Evolutionary conservation across 2,888 invertebrate species (phyloP), one percentile per base, ranked within the genome.

Genomic region (Dusona sp.): DNA sequence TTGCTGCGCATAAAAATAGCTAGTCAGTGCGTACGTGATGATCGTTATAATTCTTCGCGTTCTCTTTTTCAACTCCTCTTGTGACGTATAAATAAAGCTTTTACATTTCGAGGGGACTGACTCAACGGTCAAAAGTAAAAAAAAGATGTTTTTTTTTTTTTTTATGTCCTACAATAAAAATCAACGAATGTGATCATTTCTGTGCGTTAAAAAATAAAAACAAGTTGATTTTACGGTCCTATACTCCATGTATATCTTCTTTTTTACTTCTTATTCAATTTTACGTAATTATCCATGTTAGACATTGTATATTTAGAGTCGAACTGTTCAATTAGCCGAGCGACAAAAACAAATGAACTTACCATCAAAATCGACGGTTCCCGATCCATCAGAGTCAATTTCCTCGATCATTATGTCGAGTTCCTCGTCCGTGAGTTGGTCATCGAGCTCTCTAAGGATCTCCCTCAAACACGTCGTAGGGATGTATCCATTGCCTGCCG

Each of bases 351-450:
- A 42, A 73, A 74, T 48, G 64, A 64, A 93, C 94, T 95, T 95
- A 99, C 99, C 99, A 96, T 99, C 99, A 95, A 99, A 99, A 95
- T 99, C 99, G 92, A 99, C 99, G 89, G 99, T 99, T 92, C 99
- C 99, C 92, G 99, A 99, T 93, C 99, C 99, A 95, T 99, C 99
- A 70, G 98, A 98, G 95, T 99, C 99, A 92, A 99, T 99, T 95
- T 99, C 99, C 94, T 98, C 98, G 94, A 99, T 99, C 97, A 99
- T 99, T 95, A 97, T 98, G 93, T 99, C 98, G 93, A 99, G 96
- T 94, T 99, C 99, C 88, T 98, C 97, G 90, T 98, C 98, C 79
- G 98, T 98, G 89, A 99, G 96, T 94, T 99, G 98, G 94, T 99
- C 99, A 92, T 99, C 99, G 92, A 99, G 95, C 95, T 98, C 99